Evolutionary conservation across 30 jellyfish, hydroid and myxozoan genomes (phyloP).

Genomic region (Cassiopea xamachana): DNA sequence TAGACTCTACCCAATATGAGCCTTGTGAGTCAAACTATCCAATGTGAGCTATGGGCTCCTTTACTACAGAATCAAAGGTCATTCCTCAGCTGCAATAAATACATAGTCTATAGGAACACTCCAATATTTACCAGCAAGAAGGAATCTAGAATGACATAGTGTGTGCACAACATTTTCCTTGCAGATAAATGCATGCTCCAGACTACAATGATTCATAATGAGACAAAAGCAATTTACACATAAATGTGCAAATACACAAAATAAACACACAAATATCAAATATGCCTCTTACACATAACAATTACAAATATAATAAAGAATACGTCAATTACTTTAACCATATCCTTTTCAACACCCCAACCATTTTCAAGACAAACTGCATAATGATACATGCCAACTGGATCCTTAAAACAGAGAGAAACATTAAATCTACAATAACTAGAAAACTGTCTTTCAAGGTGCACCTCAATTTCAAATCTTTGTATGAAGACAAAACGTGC

Average conservation of each 20-base stretch:
- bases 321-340: constrained; percentile 16
- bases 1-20: not conserved
- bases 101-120: too few species aligned
- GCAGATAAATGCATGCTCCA: too few species aligned
- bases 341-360: constrained; percentile 62
- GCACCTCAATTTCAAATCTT: not conserved
- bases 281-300: not conserved
- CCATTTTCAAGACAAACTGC: constrained; percentile 74
- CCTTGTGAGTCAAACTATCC: not conserved
- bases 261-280: too few species aligned
- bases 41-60: not conserved
- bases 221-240: too few species aligned
- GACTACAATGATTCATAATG: too few species aligned
- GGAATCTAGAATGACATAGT: too few species aligned
- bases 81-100: too few species aligned
- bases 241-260: too few species aligned
- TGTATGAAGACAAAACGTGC: not conserved
- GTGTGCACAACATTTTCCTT: too few species aligned
- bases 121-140: too few species aligned
- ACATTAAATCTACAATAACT: not conserved
- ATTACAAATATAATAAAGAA: not conserved
- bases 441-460: not conserved
- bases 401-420: constrained; percentile 26
- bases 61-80: too few species aligned
- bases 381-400: constrained; percentile 65